Conservation (phyloP, 2,888 invertebrate genomes). For the Malthinus flaveolus region DNA sequence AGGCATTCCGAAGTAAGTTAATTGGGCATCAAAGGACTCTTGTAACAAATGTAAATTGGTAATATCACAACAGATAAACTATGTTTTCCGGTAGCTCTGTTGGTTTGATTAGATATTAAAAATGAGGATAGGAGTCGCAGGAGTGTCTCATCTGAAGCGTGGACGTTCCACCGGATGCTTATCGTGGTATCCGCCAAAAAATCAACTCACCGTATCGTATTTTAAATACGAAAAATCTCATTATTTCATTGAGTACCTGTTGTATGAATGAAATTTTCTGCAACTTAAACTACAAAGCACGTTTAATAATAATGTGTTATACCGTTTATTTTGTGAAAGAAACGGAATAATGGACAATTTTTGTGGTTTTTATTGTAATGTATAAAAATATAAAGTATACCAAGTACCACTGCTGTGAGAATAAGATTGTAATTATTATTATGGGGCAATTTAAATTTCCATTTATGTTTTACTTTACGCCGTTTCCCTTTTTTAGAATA, state of each 20-base stretch:
- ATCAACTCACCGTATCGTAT: slow-evolving; percentile 31
- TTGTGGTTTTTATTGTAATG: too few species aligned
- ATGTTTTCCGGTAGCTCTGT: slow-evolving; percentile 21
- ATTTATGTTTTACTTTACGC: not conserved
- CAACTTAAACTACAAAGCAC: not conserved
- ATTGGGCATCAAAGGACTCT: slow-evolving; percentile 8
- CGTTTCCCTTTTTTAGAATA: too few species aligned
- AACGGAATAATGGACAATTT: too few species aligned
- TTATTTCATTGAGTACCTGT: slow-evolving; percentile 39
- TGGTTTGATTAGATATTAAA: slow-evolving; percentile 18
- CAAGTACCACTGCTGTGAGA: too few species aligned
- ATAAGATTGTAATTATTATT: too few species aligned
- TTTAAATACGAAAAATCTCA: slow-evolving; percentile 36
- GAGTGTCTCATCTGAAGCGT: slow-evolving; percentile 38
- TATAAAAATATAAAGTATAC: too few species aligned
- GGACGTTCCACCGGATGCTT: slow-evolving; percentile 41
- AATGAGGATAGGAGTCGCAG: slow-evolving; percentile 17
- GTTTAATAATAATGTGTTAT: too few species aligned
- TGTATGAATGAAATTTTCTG: slow-evolving; percentile 35
- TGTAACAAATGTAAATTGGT: slow-evolving; percentile 25
- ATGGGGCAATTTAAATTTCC: not conserved
- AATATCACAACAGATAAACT: slow-evolving; percentile 26
- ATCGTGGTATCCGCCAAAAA: slow-evolving; percentile 36
- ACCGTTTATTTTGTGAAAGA: too few species aligned
- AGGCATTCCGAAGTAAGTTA: slow-evolving; percentile 16